Base-by-base conservation (phyloP, 2,113 vertebrate species). In the Noctilio leporinus region DNA sequence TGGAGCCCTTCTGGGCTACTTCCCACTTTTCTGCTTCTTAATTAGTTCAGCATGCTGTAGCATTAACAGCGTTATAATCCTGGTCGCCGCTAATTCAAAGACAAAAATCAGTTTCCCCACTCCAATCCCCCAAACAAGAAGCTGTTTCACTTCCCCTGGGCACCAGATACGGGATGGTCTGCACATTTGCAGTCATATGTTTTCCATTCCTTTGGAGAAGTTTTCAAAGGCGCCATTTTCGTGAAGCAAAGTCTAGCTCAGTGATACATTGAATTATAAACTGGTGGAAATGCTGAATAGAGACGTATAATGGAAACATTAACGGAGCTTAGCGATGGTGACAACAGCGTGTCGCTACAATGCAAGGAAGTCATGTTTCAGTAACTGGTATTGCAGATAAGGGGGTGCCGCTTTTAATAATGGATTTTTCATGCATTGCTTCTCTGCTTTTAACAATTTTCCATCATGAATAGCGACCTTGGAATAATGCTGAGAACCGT, bases 311-410 rank as follows among this genome's bases (percentile, higher is more conserved):
- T 94, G 91, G 88, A 86, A 97, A 96, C 86, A 84, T 93, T 92
- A 96, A 93, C 55, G 51, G 73, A 69, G 86, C 67, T 49, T 78
- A 69, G 82, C 12, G 0, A 17, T 9, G 55, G 89, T 64, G 59
- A 81, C 55, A 80, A 26, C 49, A 82, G 84, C 38, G 22, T 83
- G 77, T 87, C 72, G 10, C 76, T 24, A 94, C 95, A 94, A 96
- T 95, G 96, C 94, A 84, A 38, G 91, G 53, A 93, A 97, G 96
- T 94, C 82, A 0, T 57, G 90, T 75, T 93, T 86, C 94, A 95
- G 95, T 95, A 91, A 94, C 96, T 94, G 97, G 82, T 77, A 81
- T 96, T 95, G 96, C 86, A 97, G 97, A 97, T 96, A 97, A 97
- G 95, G 96, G 82, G 91, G 88, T 93, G 69, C 81, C 0, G 11